A percentile compares a stretch with the other conserved stretches of the same genome.
phyloP scores from a whole-genome alignment of 2,797 vertebrate species.

The Nasua narica region DNA sequence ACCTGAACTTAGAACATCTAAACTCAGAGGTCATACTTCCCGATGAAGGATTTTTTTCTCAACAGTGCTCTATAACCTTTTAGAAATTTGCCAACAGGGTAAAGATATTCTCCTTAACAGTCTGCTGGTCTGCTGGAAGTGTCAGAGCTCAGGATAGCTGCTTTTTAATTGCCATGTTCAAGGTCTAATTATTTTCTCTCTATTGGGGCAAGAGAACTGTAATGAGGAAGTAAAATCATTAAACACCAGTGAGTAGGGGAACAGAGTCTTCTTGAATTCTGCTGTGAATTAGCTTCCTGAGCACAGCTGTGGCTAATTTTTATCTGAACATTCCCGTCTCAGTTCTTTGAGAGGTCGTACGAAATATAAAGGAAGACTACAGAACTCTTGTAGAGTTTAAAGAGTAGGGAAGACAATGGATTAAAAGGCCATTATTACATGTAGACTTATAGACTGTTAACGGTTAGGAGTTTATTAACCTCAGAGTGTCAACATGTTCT shows the following conservation, averaged over 20 bases:
- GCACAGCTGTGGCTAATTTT: neutral
- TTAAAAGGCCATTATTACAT: neutral
- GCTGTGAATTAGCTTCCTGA: neutral
- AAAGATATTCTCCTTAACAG: slow-evolving; percentile 4
- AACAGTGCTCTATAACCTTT: slow-evolving; percentile 40
- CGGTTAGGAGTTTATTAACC: slow-evolving; percentile 31
- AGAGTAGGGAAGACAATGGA: neutral
- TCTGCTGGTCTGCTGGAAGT: neutral
- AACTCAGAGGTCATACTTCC: slow-evolving; percentile 16
- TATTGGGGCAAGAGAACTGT: slow-evolving; percentile 48
- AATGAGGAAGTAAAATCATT: slow-evolving; percentile 61
- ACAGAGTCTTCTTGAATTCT: slow-evolving; percentile 17
- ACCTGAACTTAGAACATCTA: neutral
- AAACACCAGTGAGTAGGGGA: neutral
- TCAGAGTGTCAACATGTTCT: neutral
- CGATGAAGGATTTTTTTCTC: slow-evolving; percentile 45
- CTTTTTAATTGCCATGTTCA: slow-evolving; percentile 49
- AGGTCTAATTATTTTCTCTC: slow-evolving; percentile 65
- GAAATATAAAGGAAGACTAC: slow-evolving; percentile 20
- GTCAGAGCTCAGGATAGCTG: slow-evolving; percentile 33
- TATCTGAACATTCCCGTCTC: neutral
- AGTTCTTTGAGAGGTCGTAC: neutral
- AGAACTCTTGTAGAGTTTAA: neutral
- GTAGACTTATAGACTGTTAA: neutral
- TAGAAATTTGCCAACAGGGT: neutral